These are phyloP conservation scores for Eupsittula cactorum DNA, from an alignment of 2,113 vertebrate species.

Conservation along the genomic window DNA sequence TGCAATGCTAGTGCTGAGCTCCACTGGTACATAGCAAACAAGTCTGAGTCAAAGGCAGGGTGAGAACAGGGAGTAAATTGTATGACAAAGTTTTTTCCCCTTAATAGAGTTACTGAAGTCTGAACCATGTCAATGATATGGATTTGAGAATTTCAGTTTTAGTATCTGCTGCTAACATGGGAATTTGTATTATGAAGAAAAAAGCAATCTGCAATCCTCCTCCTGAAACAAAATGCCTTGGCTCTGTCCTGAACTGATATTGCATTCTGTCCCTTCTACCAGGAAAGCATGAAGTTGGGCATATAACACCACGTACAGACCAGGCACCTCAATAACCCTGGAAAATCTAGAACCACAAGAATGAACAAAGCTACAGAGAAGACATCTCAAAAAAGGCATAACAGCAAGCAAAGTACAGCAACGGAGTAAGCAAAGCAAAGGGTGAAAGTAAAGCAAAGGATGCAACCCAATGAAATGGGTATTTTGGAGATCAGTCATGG, in stretches of 20 bases:
- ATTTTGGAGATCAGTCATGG: neutral
- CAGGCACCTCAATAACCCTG: neutral
- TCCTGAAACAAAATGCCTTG: neutral
- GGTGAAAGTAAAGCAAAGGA: neutral
- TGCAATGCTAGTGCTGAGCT: neutral
- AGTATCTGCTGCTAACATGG: neutral
- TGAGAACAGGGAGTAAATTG: fast-evolving
- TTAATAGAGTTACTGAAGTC: neutral
- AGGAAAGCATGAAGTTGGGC: neutral
- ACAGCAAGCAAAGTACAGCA: neutral
- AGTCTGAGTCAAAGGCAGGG: neutral
- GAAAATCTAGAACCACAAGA: neutral
- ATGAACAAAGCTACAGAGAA: neutral
- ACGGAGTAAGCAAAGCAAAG: neutral
- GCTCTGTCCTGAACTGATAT: neutral
- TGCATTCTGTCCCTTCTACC: neutral
- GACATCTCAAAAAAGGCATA: neutral
- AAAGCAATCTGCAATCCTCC: neutral
- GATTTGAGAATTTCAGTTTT: neutral
- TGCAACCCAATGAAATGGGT: neutral
- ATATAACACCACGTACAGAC: neutral
- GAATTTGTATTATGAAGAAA: neutral
- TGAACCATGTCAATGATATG: neutral
- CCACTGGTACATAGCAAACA: neutral
- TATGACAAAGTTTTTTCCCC: neutral